A percentile compares a stretch with the other conserved stretches of the same genome.
These are phyloP conservation scores for Colossoma macropomum DNA, from an alignment of 2,113 vertebrate genomes.

Conservation along the genomic window DNA sequence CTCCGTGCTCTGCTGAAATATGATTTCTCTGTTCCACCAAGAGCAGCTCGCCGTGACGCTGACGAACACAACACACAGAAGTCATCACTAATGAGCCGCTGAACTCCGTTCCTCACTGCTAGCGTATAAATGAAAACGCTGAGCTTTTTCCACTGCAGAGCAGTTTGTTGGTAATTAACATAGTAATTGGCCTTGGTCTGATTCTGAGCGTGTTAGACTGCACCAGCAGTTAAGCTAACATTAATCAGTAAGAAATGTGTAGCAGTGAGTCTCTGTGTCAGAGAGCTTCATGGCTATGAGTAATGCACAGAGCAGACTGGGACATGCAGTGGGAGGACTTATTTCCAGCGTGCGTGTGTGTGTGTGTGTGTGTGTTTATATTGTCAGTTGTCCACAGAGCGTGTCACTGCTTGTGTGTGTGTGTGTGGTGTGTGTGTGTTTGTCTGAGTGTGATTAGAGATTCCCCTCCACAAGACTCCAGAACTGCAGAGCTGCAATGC, in stretches of 20 bases:
- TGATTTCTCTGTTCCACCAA: not conserved
- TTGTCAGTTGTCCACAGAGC: not conserved
- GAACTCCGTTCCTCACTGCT: not conserved
- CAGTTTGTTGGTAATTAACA: too few species aligned
- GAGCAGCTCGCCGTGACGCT: not conserved
- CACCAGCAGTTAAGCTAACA: not conserved
- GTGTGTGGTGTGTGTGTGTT: constrained; percentile 12
- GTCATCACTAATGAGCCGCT: not conserved
- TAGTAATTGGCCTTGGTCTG: too few species aligned
- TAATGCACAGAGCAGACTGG: constrained; percentile 13
- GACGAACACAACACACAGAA: not conserved
- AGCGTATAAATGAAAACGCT: not conserved
- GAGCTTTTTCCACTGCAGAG: not conserved
- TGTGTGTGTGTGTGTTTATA: not conserved
- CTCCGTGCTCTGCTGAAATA: not conserved
- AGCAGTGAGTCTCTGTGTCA: not conserved
- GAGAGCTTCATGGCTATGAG: not conserved
- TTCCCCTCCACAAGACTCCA: constrained; percentile 3
- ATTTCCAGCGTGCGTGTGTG: not conserved
- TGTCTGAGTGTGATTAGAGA: not conserved
- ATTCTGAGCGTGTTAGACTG: too few species aligned
- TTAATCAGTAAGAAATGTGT: not conserved
- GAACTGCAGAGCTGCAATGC: constrained; percentile 34
- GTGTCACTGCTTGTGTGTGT: not conserved
- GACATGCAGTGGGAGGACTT: not conserved